Conservation (phyloP, 2,888 invertebrate genomes). For the Caenorhabditis sp. region DNA sequence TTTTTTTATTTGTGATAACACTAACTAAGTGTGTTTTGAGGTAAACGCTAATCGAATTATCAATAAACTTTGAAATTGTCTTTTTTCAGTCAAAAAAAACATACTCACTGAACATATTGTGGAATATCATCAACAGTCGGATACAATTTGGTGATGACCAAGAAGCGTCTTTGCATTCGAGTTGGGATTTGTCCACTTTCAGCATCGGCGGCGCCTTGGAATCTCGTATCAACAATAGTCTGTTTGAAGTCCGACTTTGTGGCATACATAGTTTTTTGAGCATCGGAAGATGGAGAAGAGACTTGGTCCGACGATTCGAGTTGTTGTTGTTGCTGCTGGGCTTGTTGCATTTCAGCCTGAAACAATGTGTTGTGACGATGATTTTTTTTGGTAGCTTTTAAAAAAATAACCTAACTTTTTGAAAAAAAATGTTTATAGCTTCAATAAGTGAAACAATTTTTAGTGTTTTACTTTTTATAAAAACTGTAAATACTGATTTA, state of each 20-base stretch:
- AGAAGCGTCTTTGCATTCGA: constrained; percentile 53
- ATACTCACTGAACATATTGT: constrained; percentile 57
- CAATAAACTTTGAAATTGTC: background rate
- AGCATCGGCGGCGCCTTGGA: constrained; percentile 37
- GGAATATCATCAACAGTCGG: constrained; percentile 53
- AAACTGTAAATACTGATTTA: too few species aligned
- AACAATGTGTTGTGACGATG: constrained; percentile 1
- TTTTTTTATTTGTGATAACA: too few species aligned
- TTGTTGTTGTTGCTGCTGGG: background rate
- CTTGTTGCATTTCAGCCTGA: constrained; percentile 25
- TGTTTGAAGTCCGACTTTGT: constrained; percentile 46
- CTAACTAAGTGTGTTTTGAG: too few species aligned
- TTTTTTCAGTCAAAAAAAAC: constrained; percentile 9
- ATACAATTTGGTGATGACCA: constrained; percentile 60
- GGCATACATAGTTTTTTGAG: constrained; percentile 29
- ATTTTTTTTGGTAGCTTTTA: too few species aligned
- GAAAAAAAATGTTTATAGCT: too few species aligned
- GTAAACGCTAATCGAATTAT: background rate
- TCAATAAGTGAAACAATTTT: too few species aligned
- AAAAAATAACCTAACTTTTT: too few species aligned
- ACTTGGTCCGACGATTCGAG: constrained; percentile 3
- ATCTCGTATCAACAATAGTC: constrained; percentile 37
- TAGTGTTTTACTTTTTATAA: too few species aligned
- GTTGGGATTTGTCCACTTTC: constrained; percentile 55
- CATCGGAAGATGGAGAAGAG: background rate